A percentile compares a stretch with the other conserved stretches of the same genome.
Conservation (phyloP, 1,140 invertebrate genomes). For the Oryctes rhinoceros region DNA sequence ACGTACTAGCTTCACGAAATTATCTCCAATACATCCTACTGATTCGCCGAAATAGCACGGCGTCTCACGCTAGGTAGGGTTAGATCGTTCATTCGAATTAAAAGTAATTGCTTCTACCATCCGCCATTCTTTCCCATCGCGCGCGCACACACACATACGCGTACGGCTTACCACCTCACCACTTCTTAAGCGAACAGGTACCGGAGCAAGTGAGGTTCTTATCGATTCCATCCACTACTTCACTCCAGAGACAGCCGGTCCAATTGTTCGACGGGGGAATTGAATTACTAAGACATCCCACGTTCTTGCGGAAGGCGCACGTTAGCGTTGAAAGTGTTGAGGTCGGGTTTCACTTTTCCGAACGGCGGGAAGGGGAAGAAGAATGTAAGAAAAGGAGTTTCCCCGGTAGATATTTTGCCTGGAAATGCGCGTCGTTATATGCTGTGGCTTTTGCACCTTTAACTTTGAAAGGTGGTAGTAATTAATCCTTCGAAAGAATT, state of each 20-base stretch:
- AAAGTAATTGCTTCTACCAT: conserved; percentile 15
- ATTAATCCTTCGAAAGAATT: too few species aligned
- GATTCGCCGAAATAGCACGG: neutral
- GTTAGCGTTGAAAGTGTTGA: conserved; percentile 14
- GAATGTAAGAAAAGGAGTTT: conserved; percentile 2
- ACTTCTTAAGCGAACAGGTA: neutral
- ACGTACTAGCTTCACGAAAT: neutral
- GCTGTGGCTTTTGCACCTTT: too few species aligned
- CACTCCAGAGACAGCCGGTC: conserved; percentile 10
- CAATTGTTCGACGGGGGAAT: conserved; percentile 2
- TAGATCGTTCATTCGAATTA: conserved; percentile 14
- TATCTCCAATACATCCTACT: neutral
- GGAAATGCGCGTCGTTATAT: too few species aligned
- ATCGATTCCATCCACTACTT: conserved; percentile 7
- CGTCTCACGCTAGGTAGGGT: neutral
- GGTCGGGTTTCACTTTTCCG: conserved; percentile 5
- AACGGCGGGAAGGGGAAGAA: neutral
- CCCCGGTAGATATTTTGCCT: too few species aligned
- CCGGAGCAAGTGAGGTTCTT: neutral
- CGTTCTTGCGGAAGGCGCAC: neutral
- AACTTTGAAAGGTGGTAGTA: too few species aligned
- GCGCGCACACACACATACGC: neutral
- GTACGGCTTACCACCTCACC: neutral
- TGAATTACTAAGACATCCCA: neutral
- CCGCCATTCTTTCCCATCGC: neutral